phyloP scores from a whole-genome alignment of 2,797 vertebrate genomes.

The Dryobates pubescens region DNA sequence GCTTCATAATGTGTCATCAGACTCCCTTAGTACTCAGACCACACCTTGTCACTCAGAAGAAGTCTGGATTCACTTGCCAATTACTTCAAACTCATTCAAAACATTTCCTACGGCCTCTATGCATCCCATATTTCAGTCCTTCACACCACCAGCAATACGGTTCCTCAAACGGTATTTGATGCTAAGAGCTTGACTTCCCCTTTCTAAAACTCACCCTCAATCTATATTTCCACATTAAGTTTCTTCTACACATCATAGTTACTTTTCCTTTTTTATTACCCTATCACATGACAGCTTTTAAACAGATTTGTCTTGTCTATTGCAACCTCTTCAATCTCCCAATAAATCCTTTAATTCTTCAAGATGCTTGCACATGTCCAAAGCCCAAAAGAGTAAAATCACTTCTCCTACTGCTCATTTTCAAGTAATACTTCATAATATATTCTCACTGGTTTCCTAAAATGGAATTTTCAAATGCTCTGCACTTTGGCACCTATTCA shows the following conservation, averaged over 20 bases:
- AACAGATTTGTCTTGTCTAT: background rate
- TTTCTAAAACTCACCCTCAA: background rate
- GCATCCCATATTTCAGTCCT: background rate
- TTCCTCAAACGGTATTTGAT: background rate
- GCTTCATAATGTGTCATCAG: accelerated
- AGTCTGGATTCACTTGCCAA: background rate
- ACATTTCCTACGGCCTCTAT: background rate
- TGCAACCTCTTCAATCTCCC: background rate
- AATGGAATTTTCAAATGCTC: background rate
- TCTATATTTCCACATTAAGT: background rate
- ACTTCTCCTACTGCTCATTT: background rate
- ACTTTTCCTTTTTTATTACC: background rate
- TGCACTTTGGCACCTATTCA: background rate
- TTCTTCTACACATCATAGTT: background rate
- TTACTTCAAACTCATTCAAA: background rate
- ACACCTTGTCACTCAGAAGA: background rate
- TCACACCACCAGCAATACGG: background rate
- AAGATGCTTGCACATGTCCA: accelerated
- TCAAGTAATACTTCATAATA: accelerated
- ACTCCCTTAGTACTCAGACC: background rate
- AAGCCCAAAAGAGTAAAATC: background rate
- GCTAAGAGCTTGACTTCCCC: background rate
- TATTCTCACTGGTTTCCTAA: background rate
- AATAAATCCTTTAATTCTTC: background rate
- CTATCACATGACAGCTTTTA: background rate